Base-by-base conservation (phyloP, 2,113 vertebrate species). In the Melanotaenia duboulayi region DNA sequence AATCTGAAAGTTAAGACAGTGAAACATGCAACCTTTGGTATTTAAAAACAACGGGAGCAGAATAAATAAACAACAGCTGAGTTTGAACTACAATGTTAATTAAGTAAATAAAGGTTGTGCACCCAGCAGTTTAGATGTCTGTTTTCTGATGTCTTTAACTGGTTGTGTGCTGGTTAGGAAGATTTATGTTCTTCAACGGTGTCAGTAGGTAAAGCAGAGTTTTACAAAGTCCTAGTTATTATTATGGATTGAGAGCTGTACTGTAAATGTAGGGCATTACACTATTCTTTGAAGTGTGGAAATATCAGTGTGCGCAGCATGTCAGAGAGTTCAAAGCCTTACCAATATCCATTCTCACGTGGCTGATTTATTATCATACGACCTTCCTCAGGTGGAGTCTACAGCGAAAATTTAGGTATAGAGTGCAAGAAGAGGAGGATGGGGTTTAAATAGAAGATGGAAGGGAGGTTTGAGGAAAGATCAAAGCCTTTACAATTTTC, bases 21-120 rank as follows among this genome's bases (percentile, higher is more conserved):
- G 59, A 74, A 63, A 80, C 48, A 52, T 51, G 25, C 20, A 66
- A 37, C 28, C 39, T 28, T 63, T 74, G 57, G 61, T 64, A 64
- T 82, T 78, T 48, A 48, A 52, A 85, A 76, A 49, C n/a, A 28
- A 25, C 40, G 58, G 55, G 65, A 54, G 44, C 20, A 40, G 58
- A 69, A 66, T 10, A 82, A 86, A 82, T 69, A 77, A 87, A 82
- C 82, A 85, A 28, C 65, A 72, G 76, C 62, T 48, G 50, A 63
- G 74, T 73, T 42, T 40, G 19, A 25, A 79, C 82, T 76, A 50
- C 56, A 81, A n/a, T 49, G 55, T 68, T 75, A 82, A 75, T 72
- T 51, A 62, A 16, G 32, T 80, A 72, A 86, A 84, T 70, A 57
- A 32, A 42, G 61, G 60, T 32, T 74, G 57, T 62, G 60, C 56